A percentile compares a stretch with the other conserved stretches of the same genome.
These are phyloP conservation scores for Pseudopodoces humilis DNA, from an alignment of 2,113 vertebrate species.

Conservation along the genomic window DNA sequence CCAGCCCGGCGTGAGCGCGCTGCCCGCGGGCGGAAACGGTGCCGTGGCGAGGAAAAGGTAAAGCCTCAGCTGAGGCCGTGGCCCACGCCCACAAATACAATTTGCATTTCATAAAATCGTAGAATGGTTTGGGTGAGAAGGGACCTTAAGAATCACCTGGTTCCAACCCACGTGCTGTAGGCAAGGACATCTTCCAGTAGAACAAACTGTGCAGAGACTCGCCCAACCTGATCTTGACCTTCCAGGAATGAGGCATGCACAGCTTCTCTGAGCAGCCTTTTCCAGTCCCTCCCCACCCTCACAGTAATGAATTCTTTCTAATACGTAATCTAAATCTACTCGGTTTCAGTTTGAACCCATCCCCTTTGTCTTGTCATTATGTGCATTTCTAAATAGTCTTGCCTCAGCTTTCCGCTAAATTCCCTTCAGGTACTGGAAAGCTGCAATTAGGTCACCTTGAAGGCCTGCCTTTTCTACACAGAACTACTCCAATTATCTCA, in stretches of 20 bases:
- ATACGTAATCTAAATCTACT: no score
- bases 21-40: accelerated
- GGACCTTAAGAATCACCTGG: neutral
- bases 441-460: neutral
- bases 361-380: no score
- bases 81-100: accelerated
- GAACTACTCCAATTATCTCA: neutral
- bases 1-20: no score
- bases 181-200: no score
- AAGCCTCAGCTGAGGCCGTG: no score
- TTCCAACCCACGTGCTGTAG: accelerated
- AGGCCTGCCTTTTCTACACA: neutral
- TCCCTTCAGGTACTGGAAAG: neutral
- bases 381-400: neutral
- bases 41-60: accelerated
- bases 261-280: neutral
- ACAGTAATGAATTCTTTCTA: neutral
- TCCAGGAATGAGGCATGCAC: neutral
- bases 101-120: accelerated
- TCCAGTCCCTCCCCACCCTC: neutral
- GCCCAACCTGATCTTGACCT: neutral
- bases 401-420: neutral
- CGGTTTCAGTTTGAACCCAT: neutral
- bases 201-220: neutral
- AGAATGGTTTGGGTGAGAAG: neutral